phyloP scores from a whole-genome alignment of 2,797 vertebrate species.

The Sphenopsis melanotis region DNA sequence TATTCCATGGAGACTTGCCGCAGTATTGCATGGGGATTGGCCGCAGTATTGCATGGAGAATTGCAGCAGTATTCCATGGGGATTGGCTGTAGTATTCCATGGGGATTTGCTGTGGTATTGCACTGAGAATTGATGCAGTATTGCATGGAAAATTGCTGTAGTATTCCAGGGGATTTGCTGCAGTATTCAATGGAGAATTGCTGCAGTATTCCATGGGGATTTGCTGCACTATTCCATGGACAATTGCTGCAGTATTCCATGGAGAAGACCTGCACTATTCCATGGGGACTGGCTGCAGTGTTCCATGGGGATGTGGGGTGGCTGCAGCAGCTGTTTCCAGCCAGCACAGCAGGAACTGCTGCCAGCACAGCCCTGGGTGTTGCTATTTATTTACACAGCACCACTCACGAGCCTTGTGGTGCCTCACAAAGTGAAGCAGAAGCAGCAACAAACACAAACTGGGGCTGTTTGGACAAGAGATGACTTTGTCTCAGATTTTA shows the following conservation, averaged over 20 bases:
- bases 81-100: background rate
- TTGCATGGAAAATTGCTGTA: background rate
- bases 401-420: background rate
- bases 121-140: background rate
- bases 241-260: background rate
- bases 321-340: background rate
- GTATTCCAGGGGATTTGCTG: background rate
- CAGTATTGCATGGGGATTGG: background rate
- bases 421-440: background rate
- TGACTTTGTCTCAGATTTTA: background rate
- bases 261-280: background rate
- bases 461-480: background rate
- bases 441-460: background rate
- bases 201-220: background rate
- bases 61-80: background rate
- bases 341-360: background rate
- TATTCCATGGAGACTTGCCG: background rate
- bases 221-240: background rate
- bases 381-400: background rate
- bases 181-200: background rate
- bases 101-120: background rate
- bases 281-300: background rate
- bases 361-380: background rate
- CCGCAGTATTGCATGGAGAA: background rate
- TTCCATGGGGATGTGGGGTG: background rate